Base-by-base conservation (phyloP, 2,888 invertebrate genomes). In the Busseola fusca region DNA sequence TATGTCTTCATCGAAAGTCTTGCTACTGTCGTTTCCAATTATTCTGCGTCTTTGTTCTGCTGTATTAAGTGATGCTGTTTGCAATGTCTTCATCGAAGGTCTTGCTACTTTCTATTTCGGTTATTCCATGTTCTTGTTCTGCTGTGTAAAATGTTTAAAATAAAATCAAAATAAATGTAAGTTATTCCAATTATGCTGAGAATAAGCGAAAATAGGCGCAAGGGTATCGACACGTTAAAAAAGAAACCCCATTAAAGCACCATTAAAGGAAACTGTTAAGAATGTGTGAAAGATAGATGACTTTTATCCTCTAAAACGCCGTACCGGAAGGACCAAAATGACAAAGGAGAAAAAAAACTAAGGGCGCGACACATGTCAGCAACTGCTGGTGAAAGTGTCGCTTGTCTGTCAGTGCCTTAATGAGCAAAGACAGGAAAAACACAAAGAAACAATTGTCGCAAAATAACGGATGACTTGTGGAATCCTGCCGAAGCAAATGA, bases 341-440 rank as follows among this genome's bases (percentile, higher is more conserved):
- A 30, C 37, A 40, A n/a, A 18, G 18, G 18, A 59, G 16, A 30
- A 12, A 48, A 48, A 30, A n/a, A 45, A 54, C 37, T 27, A 75
- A 67, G 45, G 68, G 48, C 18, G 0, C 14, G 69, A 50, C 54
- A 74, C 40, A 60, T 74, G 54, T 76, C 76, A 74, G n/a, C 54
- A 48, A 60, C 37, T 48, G 37, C 25, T 27, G 12, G 10, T n/a
- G 10, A 48, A 21, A 10, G 5, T 59, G 69, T 69, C 52, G 6
- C 69, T 42, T 69, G 59, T 69, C 69, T 69, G 59, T 76, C 76
- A 54, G 3, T 14, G 16, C 27, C n/a, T 40, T 76, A 76, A 74
- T 69, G 45, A 40, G 45, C 34, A 59, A 40, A 59, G 40, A 60
- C 30, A 59, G 12, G 40, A 18, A 18, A 50, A 69, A 40, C n/a